Base-by-base conservation (phyloP, 2,797 vertebrate genomes). In the Spea hammondii region DNA sequence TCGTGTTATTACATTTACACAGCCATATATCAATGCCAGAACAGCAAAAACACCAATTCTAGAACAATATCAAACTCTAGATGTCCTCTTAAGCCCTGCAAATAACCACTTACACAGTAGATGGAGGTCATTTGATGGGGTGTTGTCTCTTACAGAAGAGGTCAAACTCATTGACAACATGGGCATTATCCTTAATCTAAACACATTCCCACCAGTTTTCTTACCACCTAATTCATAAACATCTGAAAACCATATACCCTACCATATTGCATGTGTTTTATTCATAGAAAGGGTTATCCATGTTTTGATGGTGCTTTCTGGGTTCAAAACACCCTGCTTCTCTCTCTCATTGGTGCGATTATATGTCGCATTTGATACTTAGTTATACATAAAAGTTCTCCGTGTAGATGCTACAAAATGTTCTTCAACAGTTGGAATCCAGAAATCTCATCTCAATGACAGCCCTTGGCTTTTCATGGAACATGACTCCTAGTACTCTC, bases 11-110 rank as follows among this genome's bases (percentile, higher is more conserved):
- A 76, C 62, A 67, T 67, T 54, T 46, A 59, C 12, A 72, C 68
- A 76, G 49, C 62, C 53, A 80, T 80, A 72, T 72, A 76, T 80
- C 79, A 80, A 66, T 80, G 79, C 68, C 79, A 80, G 54, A 51
- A 71, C 74, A 80, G 67, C 68, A 76, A 76, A 67, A 76, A 76
- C 73, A 65, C 74, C 60, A 65, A 76, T 76, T 80, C 53, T 46
- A 66, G 72, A 70, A 72, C 68, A 76, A 76, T 71, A 80, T 76
- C 70, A 65, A 72, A 69, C 62, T 13, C 32, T 57, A 51, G 60
- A 50, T 71, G 60, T 45, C 59, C 71, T 79, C 55, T 59, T 45
- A 79, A 62, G 44, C 48, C 17, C 55, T 75, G 47, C 12, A 76
- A 66, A 67, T 72, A 80, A 72, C 59, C 65, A 72, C 68, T 76